Evolutionary conservation across 2,888 invertebrate species (phyloP).

Genomic region (Diadegma fenestrale): DNA sequence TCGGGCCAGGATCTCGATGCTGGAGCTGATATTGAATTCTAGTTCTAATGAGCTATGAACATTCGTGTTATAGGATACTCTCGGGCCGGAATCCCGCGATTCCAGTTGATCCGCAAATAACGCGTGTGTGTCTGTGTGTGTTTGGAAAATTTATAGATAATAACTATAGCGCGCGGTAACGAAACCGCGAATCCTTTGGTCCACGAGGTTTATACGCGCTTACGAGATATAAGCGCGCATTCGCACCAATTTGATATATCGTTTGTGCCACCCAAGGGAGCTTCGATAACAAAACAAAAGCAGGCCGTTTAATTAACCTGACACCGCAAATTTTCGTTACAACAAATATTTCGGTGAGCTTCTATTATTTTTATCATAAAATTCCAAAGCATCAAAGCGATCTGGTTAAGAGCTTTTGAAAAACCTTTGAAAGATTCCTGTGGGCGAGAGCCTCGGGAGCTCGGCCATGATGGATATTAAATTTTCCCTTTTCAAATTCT

Average conservation of each 20-base stretch:
- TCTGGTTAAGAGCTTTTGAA: neutral
- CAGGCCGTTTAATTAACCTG: constrained; percentile 30
- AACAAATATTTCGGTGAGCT: neutral
- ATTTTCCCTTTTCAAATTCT: constrained; percentile 26
- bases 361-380: neutral
- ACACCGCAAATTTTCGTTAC: constrained; percentile 3
- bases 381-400: constrained; percentile 18
- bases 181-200: constrained; percentile 13
- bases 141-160: constrained; percentile 17
- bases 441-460: neutral
- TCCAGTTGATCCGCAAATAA: constrained; percentile 14
- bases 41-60: constrained; percentile 76
- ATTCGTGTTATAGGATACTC: constrained; percentile 30
- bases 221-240: constrained; percentile 4
- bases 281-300: neutral
- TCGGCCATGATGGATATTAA: constrained; percentile 34
- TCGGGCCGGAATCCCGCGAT: constrained; percentile 7
- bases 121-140: neutral
- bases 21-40: constrained; percentile 80
- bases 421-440: constrained; percentile 4
- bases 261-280: neutral
- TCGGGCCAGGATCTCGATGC: constrained; percentile 60
- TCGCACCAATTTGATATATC: constrained; percentile 19
- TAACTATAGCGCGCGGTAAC: neutral
- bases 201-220: constrained; percentile 3